Evolutionary conservation across 1,140 invertebrate genomes (phyloP).

Genomic region (Chrysoperla carnea): DNA sequence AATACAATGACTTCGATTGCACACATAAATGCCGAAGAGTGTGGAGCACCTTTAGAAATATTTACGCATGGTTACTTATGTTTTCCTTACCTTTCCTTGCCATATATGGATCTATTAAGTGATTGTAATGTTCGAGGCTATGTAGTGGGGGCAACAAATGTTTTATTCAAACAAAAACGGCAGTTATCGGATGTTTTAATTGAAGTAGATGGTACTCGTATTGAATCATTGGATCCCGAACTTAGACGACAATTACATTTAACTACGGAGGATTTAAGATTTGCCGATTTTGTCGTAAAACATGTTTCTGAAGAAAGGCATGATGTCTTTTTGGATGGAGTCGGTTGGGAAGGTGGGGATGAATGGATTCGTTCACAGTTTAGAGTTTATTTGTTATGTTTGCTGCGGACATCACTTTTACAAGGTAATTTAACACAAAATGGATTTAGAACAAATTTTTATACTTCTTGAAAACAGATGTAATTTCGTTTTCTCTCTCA

Average conservation of each 20-base stretch:
- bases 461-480: too few species aligned
- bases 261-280: slow-evolving; percentile 88
- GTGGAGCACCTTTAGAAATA: slow-evolving; percentile 73
- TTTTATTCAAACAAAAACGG: slow-evolving; percentile 89
- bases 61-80: slow-evolving; percentile 90
- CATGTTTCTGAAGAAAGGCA: slow-evolving; percentile 64
- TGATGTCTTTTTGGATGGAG: slow-evolving; percentile 59
- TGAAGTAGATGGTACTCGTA: slow-evolving; percentile 72
- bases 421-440: slow-evolving; percentile 33
- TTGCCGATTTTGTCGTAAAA: slow-evolving; percentile 83
- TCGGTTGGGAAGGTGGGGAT: slow-evolving; percentile 81
- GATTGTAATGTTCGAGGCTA: slow-evolving; percentile 82
- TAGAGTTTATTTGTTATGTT: slow-evolving; percentile 73
- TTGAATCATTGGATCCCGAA: slow-evolving; percentile 76
- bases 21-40: slow-evolving; percentile 49
- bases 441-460: neutral
- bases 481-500: neutral
- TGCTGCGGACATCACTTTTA: slow-evolving; percentile 65
- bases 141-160: slow-evolving; percentile 91
- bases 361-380: slow-evolving; percentile 95
- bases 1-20: slow-evolving; percentile 31
- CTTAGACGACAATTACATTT: slow-evolving; percentile 67
- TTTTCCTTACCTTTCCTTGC: slow-evolving; percentile 88
- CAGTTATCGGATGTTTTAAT: slow-evolving; percentile 85
- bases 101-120: slow-evolving; percentile 82